These are phyloP conservation scores for Rhagonycha lutea DNA, from an alignment of 2,888 invertebrate species.

Conservation along the genomic window DNA sequence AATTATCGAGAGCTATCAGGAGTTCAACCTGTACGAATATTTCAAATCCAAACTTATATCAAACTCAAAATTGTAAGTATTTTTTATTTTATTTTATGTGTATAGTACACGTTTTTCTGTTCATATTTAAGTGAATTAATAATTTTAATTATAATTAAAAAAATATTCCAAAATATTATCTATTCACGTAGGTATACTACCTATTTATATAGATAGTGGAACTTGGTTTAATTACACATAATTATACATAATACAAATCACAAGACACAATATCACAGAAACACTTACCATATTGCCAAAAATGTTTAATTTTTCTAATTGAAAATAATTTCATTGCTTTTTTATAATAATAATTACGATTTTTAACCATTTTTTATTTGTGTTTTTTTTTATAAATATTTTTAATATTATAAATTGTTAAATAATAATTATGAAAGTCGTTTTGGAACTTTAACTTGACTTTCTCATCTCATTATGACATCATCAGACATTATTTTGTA, in stretches of 20 bases:
- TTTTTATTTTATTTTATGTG: background rate
- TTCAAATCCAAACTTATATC: conserved; percentile 31
- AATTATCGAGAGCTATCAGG: conserved; percentile 48
- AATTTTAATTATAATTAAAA: too few relatives aligned
- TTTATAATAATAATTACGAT: background rate
- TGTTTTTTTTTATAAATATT: background rate
- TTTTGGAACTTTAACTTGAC: background rate
- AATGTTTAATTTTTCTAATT: background rate
- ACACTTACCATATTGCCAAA: background rate
- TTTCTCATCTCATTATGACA: background rate
- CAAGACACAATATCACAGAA: too few relatives aligned
- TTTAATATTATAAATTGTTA: background rate
- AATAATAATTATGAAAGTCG: background rate
- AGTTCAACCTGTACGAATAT: conserved; percentile 40
- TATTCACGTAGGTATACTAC: too few relatives aligned
- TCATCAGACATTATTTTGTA: background rate
- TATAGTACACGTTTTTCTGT: background rate
- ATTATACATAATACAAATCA: too few relatives aligned
- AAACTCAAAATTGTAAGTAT: conserved; percentile 47
- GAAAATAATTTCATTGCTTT: background rate
- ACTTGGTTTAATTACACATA: too few relatives aligned
- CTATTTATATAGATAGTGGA: too few relatives aligned
- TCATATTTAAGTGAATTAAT: background rate
- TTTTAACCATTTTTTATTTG: background rate
- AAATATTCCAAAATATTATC: too few relatives aligned